Percentiles rank a stretch among this genome's conserved stretches.
Evolutionary conservation across 2,797 vertebrate species (phyloP).

Genomic region (Nothura maculosa): DNA sequence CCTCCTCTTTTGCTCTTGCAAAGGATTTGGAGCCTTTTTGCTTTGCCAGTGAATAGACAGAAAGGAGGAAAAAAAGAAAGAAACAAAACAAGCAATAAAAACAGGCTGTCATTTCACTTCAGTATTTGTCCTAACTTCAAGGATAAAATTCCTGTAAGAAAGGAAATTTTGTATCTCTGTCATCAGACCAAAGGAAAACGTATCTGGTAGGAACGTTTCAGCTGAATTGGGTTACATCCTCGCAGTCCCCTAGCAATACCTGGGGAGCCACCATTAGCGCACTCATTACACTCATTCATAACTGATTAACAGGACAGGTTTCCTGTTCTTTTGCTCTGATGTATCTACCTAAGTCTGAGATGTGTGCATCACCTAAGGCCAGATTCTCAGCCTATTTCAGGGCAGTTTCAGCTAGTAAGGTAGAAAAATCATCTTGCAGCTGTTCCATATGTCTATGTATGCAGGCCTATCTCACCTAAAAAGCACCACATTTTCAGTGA

Average conservation of each 20-base stretch:
- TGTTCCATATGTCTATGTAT: background rate
- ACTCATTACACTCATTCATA: background rate
- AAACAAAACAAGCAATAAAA: background rate
- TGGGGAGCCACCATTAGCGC: background rate
- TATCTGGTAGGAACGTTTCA: background rate
- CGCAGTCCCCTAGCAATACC: background rate
- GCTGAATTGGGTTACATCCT: background rate
- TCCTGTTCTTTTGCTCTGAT: background rate
- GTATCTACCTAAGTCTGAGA: background rate
- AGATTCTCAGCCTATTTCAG: background rate
- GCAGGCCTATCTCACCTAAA: background rate
- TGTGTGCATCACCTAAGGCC: background rate
- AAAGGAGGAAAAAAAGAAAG: background rate
- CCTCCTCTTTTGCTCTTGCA: background rate
- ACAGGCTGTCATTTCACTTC: rapidly evolving
- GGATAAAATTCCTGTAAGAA: background rate
- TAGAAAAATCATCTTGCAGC: background rate
- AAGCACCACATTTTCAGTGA: background rate
- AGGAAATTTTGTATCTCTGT: background rate
- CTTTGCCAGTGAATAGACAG: background rate
- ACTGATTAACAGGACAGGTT: background rate
- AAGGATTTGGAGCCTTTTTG: background rate
- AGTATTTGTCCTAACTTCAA: background rate
- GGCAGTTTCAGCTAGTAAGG: background rate
- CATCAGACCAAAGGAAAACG: background rate